These are phyloP conservation scores for Calliphora vicina DNA, from an alignment of 1,140 invertebrate genomes.

Conservation along the genomic window DNA sequence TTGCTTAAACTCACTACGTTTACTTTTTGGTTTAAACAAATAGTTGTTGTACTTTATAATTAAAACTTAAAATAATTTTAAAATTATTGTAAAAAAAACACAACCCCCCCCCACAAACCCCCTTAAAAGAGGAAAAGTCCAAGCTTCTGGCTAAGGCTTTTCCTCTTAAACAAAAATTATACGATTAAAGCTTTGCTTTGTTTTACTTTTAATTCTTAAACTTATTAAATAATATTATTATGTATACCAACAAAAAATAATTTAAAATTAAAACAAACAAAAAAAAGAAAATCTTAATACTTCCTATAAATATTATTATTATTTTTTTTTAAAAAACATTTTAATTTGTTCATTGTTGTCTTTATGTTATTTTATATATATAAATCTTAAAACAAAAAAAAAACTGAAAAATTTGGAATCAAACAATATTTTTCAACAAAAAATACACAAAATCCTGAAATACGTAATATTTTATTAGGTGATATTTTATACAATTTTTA, in stretches of 20 bases:
- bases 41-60: constrained; percentile 61
- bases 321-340: constrained; percentile 40
- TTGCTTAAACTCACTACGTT: constrained; percentile 11
- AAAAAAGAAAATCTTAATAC: constrained; percentile 46
- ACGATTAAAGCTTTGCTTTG: constrained; percentile 55
- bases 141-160: too few relatives aligned
- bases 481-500: constrained; percentile 27
- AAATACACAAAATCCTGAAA: constrained; percentile 9
- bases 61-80: constrained; percentile 23
- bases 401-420: too few relatives aligned
- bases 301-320: constrained; percentile 34
- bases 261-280: constrained; percentile 33
- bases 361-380: constrained; percentile 47
- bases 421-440: too few relatives aligned
- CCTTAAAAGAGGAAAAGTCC: background rate
- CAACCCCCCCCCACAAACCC: background rate
- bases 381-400: constrained; percentile 17
- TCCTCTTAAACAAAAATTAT: constrained; percentile 16
- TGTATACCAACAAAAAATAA: background rate
- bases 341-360: constrained; percentile 47
- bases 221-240: constrained; percentile 36
- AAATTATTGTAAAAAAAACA: constrained; percentile 34
- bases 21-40: constrained; percentile 22
- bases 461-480: constrained; percentile 29
- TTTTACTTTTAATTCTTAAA: constrained; percentile 50